Conservation (phyloP, 2,113 vertebrate genomes). For the human (Homo sapiens) region DNA sequence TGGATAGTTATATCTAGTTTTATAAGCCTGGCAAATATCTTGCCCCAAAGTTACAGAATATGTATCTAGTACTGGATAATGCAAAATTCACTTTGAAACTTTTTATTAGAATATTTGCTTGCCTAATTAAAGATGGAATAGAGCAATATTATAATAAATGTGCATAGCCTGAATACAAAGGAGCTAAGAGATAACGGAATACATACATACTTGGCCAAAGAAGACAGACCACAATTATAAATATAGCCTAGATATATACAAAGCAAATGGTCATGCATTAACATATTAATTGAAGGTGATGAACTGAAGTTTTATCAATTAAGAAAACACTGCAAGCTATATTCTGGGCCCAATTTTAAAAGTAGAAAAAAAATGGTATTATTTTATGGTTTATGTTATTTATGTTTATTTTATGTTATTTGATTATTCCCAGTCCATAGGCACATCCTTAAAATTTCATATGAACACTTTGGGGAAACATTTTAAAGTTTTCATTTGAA, state of each 20-base stretch:
- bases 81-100: slow-evolving; percentile 55
- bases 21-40: slow-evolving; percentile 45
- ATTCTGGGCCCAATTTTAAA: neutral
- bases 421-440: neutral
- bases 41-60: slow-evolving; percentile 52
- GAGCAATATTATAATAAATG: slow-evolving; percentile 52
- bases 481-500: slow-evolving; percentile 32
- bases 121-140: slow-evolving; percentile 44
- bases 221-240: neutral
- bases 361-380: neutral
- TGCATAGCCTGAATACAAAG: slow-evolving; percentile 35
- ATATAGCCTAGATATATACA: neutral
- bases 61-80: slow-evolving; percentile 46
- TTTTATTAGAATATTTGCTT: slow-evolving; percentile 60
- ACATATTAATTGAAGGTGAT: neutral
- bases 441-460: neutral
- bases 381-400: neutral
- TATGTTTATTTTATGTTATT: neutral
- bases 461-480: neutral
- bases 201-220: neutral
- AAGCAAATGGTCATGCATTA: neutral
- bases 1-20: slow-evolving; percentile 22
- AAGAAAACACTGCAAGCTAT: neutral
- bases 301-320: neutral
- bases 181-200: neutral